Percentiles rank a stretch among this genome's conserved stretches.
Evolutionary conservation across 2,113 vertebrate genomes (phyloP).

Genomic region (Limanda limanda): DNA sequence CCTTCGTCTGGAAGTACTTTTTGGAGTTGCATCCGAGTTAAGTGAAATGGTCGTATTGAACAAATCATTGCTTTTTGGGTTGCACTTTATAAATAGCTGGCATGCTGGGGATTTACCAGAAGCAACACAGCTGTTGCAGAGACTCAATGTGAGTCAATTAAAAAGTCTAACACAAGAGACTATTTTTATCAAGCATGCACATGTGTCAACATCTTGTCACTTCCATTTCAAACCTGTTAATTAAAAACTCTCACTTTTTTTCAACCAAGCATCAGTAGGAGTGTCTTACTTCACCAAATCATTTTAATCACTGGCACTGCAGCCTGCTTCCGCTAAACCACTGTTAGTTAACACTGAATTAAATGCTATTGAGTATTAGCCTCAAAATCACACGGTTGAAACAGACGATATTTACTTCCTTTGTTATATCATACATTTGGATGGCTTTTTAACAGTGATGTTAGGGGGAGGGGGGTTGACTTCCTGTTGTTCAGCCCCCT

Average conservation of each 20-base stretch:
- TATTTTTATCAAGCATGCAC: neutral
- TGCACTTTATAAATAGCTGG: neutral
- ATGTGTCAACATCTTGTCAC: neutral
- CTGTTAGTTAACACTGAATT: too few relatives aligned
- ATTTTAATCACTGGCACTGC: neutral
- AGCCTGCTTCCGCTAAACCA: neutral
- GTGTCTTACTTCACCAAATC: neutral
- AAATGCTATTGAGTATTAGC: too few relatives aligned
- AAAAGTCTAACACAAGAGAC: neutral
- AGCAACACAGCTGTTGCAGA: neutral
- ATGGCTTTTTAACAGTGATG: too few relatives aligned
- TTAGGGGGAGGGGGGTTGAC: too few relatives aligned
- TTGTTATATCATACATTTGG: too few relatives aligned
- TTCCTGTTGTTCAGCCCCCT: too few relatives aligned
- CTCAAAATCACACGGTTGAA: too few relatives aligned
- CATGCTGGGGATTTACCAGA: neutral
- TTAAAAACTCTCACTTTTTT: conserved; percentile 1
- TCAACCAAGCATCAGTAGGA: neutral
- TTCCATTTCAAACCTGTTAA: neutral
- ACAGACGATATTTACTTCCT: too few relatives aligned
- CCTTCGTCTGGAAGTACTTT: neutral
- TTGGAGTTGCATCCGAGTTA: neutral
- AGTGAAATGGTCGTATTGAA: conserved; percentile 5
- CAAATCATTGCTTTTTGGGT: neutral
- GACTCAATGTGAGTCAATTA: neutral